Percentiles rank a stretch among this genome's conserved stretches.
phyloP scores from a whole-genome alignment of 23 tunicate species.

The Corella eumyota region DNA sequence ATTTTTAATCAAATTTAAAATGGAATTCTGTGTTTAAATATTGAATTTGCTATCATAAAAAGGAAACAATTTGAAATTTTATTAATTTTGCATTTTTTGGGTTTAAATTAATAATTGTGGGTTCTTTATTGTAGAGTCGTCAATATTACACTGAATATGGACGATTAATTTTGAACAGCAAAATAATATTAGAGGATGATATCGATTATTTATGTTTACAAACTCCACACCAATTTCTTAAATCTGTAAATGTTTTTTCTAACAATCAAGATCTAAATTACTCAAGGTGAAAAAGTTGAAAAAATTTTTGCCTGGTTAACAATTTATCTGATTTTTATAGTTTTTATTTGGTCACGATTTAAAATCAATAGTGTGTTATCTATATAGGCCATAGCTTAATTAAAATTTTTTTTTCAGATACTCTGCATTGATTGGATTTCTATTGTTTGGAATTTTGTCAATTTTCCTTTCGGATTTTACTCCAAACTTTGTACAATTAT shows the following conservation, averaged over 20 bases:
- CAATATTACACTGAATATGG: constrained; percentile 30
- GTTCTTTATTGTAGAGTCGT: constrained; percentile 21
- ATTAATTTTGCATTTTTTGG: no score
- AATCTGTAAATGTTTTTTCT: constrained; percentile 4
- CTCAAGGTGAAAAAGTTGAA: no score
- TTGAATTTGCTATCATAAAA: no score
- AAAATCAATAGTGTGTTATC: background rate
- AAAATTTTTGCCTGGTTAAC: no score
- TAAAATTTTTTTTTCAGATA: constrained; percentile 4
- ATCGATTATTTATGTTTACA: constrained; percentile 47
- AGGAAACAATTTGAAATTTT: no score
- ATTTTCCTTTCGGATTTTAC: background rate
- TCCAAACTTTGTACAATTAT: constrained; percentile 6
- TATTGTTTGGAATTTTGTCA: constrained; percentile 3
- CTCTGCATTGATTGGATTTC: constrained; percentile 1
- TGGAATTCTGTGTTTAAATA: no score
- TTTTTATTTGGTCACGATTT: no score
- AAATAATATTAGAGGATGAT: constrained; percentile 60
- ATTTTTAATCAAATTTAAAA: no score
- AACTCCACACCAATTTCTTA: constrained; percentile 50
- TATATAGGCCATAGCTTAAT: background rate
- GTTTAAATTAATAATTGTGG: no score
- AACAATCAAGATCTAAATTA: no score
- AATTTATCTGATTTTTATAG: no score
- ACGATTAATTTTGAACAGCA: constrained; percentile 22